Base-by-base conservation (phyloP, 2,888 invertebrate species). In the Torymus tubicola region DNA sequence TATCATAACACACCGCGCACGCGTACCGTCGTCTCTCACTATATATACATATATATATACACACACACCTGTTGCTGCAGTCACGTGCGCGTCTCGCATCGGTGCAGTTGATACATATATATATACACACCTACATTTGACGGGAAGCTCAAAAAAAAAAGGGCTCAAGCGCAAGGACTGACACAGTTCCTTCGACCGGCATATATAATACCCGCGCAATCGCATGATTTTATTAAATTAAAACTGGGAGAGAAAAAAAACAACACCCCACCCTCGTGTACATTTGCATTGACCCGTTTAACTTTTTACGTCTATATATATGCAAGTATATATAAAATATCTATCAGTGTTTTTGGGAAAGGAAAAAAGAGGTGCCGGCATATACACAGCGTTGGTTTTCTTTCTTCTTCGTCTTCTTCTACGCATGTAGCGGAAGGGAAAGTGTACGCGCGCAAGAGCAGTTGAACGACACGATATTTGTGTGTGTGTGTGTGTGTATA, bases 141-240 rank as follows among this genome's bases (percentile, higher is more conserved):
- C 31, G 21, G 24, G 65, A 21, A 21, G 21, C 21, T 21, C 21
- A 13, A n/a, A 68, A 12, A 81, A 81, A 81, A 79, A 78, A 60
- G 76, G 81, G 80, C 80, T 82, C 79, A 82, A 79, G 82, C 80
- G 74, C 82, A 80, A 80, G 82, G 80, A 57, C 82, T 80, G 81
- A 75, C 81, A 78, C 81, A 78, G 77, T 81, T 81, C 78, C 73
- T 58, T 77, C 55, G 60, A 14, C 73, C 58, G 31, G 58, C 58
- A 42, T 63, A 55, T 31, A 42, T 3, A 31, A 31, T 5, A 31
- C 3, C 0, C 31, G 31, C 31, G 31, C 31, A 0, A 31, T 3
- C 42, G 42, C 31, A 3, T 8, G 42, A 42, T 42, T 42, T 81
- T 78, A 74, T 81, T 74, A 64, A 78, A 81, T 81, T 81, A 70